Base-by-base conservation (phyloP, 2,113 vertebrate species). In the Chamaetylas fuelleborni region DNA sequence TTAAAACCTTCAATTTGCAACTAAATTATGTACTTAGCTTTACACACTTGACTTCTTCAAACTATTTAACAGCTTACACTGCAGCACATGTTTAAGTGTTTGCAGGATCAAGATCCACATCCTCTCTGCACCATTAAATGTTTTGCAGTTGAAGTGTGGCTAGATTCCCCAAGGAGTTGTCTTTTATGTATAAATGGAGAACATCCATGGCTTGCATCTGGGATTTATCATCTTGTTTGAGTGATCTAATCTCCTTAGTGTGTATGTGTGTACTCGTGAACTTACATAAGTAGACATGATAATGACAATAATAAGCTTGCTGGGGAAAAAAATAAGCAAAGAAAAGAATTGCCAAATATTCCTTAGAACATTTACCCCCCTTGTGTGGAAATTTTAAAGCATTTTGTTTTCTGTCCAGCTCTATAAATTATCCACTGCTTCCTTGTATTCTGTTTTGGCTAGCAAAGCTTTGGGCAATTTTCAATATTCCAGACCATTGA, bases 21-120 rank as follows among this genome's bases (percentile, higher is more conserved):
- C 57, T 81, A 87, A 95, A 95, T 95, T 57, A 96, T 82, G 54
- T 82, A 61, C 86, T 93, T 95, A 91, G 36, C 77, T 91, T 91
- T 95, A 91, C 81, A 91, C 93, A 92, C 89, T 96, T 93, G 94
- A 94, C 89, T 92, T 95, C 91, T 88, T 88, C 62, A 76, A 86
- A 31, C 69, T 88, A 45, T 91, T 93, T 93, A 92, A 71, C 56
- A 74, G 56, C 48, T 93, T 94, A 74, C 24, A 58, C 79, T 91
- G 72, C 47, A 64, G 77, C 56, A 54, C 54, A 50, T 58, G 25
- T 60, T 83, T 74, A 91, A 94, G 72, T 48, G 72, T 74, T 84
- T 67, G 64, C 31, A 84, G 73, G 69, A 95, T 88, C 69, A 91
- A 93, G 80, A 95, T 92, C 65, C 31, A 66, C 56, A 81, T 91